Evolutionary conservation across 1,140 invertebrate genomes (phyloP).

Genomic region (Heliconius eleuchia): DNA sequence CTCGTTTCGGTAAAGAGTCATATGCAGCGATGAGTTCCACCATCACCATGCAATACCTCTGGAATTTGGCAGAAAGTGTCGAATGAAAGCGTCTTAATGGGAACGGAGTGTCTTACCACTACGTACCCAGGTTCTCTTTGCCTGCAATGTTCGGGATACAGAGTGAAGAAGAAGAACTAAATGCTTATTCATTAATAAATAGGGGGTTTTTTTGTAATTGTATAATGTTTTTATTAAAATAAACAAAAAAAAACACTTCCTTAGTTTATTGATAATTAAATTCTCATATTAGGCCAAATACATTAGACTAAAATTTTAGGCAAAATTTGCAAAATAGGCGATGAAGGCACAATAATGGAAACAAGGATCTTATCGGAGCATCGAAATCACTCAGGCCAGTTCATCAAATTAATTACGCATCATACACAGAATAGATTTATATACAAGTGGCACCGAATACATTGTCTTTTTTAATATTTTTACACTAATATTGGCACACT

Average conservation of each 20-base stretch:
- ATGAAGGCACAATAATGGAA: slow-evolving; percentile 20
- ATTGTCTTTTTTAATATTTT: not conserved
- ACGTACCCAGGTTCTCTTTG: not conserved
- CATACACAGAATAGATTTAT: not conserved
- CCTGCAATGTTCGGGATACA: not conserved
- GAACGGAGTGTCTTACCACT: not conserved
- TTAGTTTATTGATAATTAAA: not conserved
- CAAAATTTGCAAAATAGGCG: slow-evolving; percentile 9
- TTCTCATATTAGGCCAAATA: not conserved
- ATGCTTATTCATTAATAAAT: no score
- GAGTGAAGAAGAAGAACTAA: not conserved
- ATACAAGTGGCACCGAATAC: not conserved
- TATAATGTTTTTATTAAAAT: not conserved
- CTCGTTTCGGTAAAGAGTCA: not conserved
- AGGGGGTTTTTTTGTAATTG: not conserved
- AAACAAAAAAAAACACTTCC: no score
- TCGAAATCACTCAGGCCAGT: slow-evolving; percentile 4
- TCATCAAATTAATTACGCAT: slow-evolving; percentile 26
- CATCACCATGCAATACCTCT: not conserved
- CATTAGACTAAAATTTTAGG: not conserved
- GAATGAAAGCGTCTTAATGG: not conserved
- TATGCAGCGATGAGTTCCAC: not conserved
- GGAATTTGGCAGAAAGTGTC: not conserved
- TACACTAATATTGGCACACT: no score
- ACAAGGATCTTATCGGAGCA: slow-evolving; percentile 17